Evolutionary conservation across 2,113 vertebrate genomes (phyloP).

Genomic region (pig (Sus scrofa)): T2T-Sscrofa CM000824.6:170839501-170840000

Average conservation of each 20-base stretch:
- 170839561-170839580: slow-evolving; percentile 96
- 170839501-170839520: slow-evolving; percentile 98
- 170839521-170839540: slow-evolving; percentile 99
- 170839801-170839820: neutral
- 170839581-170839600: slow-evolving; percentile 94
- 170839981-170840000: neutral
- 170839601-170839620: slow-evolving; percentile 19
- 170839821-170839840: neutral
- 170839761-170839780: neutral
- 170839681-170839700: neutral
- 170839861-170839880: neutral
- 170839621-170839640: slow-evolving; percentile 44
- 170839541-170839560: slow-evolving; percentile 98
- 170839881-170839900: slow-evolving; percentile 1
- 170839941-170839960: neutral
- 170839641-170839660: slow-evolving; percentile 36
- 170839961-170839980: slow-evolving; percentile 33
- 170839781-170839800: neutral
- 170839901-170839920: neutral
- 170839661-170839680: slow-evolving; percentile 60
- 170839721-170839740: slow-evolving; percentile 56
- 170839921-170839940: slow-evolving; percentile 48
- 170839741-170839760: neutral
- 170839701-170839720: slow-evolving; percentile 26
- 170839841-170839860: neutral